Evolutionary conservation across 2,113 vertebrate species (phyloP), one percentile per base, ranked within the genome.

Genomic region (Microtus richardsoni): DNA sequence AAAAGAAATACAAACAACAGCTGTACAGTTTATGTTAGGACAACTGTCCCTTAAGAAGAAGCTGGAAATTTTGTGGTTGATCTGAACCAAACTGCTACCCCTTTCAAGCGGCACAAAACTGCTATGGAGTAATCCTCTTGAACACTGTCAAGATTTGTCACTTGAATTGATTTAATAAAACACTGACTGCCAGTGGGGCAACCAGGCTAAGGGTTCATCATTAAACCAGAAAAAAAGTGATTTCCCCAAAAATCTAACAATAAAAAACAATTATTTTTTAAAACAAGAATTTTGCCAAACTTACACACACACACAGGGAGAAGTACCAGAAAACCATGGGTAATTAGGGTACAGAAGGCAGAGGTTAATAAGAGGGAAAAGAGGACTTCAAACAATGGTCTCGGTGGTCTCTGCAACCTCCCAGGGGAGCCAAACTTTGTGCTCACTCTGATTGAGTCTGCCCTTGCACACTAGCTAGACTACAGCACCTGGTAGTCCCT

Each of bases 71-170:
- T 85, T 71, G 30, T 84, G 83, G 74, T 47, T 93, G 74, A 82
- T 95, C 82, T 97, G 28, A 95, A 88, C 75, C 52, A 95, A 86
- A 66, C 4, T 60, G 85, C 14, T 62, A 54, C 73, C 73, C 80
- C 44, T 30, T 54, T 89, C 74, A 79, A 89, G 71, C 49, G 52
- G 75, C 60, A 85, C 66, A 17, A 96, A 58, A 58, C 58, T 58
- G 58, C 58, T 58, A 17, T 58, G 58, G 58, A 21, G 2, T 21
- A 58, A 21, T 58, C 58, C 58, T 58, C 58, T 21, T 58, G 58
- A 58, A 58, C 58, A 58, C 58, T 58, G 58, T 58, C 58, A 58
- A 58, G 19, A 58, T 58, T 58, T 58, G 58, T 58, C 58, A 21
- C 58, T 58, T 58, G 58, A 58, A 58, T 58, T 58, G 19, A 19